phyloP scores from a whole-genome alignment of 1,140 invertebrate genomes.

The Araneus ventricosus region DNA sequence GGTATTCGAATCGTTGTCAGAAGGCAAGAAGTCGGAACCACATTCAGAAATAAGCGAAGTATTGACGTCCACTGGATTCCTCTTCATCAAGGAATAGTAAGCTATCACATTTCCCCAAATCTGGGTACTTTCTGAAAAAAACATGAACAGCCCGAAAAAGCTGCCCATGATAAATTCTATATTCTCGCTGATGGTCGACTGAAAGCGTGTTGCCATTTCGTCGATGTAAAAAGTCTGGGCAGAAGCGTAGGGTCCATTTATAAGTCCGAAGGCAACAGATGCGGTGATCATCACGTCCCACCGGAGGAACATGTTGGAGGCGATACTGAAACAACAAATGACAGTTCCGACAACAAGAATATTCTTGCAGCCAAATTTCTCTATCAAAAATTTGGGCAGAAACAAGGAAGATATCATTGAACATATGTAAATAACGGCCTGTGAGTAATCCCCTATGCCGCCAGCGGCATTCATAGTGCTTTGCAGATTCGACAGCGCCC shows the following conservation, averaged over 20 bases:
- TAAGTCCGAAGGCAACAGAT: conserved; percentile 80
- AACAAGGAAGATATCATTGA: conserved; percentile 77
- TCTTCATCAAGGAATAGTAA: conserved; percentile 26
- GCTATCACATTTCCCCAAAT: conserved; percentile 44
- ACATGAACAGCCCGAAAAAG: conserved; percentile 37
- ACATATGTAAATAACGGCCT: conserved; percentile 79
- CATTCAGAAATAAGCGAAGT: neutral
- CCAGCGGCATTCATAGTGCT: conserved; percentile 72
- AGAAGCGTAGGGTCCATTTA: conserved; percentile 82
- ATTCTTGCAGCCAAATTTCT: conserved; percentile 80
- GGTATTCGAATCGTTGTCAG: conserved; percentile 18
- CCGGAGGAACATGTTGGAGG: conserved; percentile 79
- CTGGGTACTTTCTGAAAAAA: conserved; percentile 35
- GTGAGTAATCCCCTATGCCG: conserved; percentile 61
- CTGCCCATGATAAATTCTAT: conserved; percentile 10
- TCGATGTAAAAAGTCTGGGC: conserved; percentile 82
- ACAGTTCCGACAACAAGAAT: conserved; percentile 79
- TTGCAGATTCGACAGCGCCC: conserved; percentile 63
- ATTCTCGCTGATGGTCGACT: neutral
- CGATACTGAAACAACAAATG: conserved; percentile 80
- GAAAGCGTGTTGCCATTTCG: conserved; percentile 78
- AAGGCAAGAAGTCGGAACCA: neutral
- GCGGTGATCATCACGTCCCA: conserved; percentile 79
- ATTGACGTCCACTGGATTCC: neutral
- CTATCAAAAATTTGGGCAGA: conserved; percentile 74